Base-by-base conservation (phyloP, 2,888 invertebrate species). In the Laothoe populi region DNA sequence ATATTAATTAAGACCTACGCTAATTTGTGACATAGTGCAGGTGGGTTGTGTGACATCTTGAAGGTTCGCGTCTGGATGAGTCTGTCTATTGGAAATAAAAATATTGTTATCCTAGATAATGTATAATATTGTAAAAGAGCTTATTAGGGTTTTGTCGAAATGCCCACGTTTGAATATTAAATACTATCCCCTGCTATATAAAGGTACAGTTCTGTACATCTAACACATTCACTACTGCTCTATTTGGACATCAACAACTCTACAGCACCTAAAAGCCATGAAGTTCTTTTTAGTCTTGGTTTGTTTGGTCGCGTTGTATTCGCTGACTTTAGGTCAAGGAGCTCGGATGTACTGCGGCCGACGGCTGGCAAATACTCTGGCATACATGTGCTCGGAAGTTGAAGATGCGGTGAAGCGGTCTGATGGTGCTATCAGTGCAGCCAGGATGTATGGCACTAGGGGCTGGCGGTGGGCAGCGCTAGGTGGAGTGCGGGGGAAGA, bases 91-190 rank as follows among this genome's bases (percentile, higher is more conserved):
- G n/a, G n/a, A n/a, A n/a, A n/a, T n/a, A n/a, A n/a, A n/a, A n/a
- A n/a, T n/a, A n/a, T n/a, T n/a, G n/a, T n/a, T n/a, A n/a, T n/a
- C n/a, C n/a, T n/a, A n/a, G n/a, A n/a, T n/a, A n/a, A n/a, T n/a
- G n/a, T n/a, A n/a, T n/a, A n/a, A n/a, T n/a, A n/a, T n/a, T n/a
- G n/a, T n/a, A n/a, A n/a, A n/a, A n/a, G n/a, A n/a, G n/a, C n/a
- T n/a, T n/a, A n/a, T n/a, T n/a, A n/a, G n/a, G n/a, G n/a, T n/a
- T n/a, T n/a, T n/a, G n/a, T n/a, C 26, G 23, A 26, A 11, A 24
- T 11, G 48, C 16, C 40, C 38, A 60, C 48, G 19, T 49, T 16
- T 23, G 60, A 60, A 60, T 60, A 60, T 48, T 48, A 60, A 60
- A 38, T 16, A 48, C 5, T n/a, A 24, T 24, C 40, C 13, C 13